These are phyloP conservation scores for Coregonus suidteri DNA, from an alignment of 2,797 vertebrate species.

Conservation along the genomic window DNA sequence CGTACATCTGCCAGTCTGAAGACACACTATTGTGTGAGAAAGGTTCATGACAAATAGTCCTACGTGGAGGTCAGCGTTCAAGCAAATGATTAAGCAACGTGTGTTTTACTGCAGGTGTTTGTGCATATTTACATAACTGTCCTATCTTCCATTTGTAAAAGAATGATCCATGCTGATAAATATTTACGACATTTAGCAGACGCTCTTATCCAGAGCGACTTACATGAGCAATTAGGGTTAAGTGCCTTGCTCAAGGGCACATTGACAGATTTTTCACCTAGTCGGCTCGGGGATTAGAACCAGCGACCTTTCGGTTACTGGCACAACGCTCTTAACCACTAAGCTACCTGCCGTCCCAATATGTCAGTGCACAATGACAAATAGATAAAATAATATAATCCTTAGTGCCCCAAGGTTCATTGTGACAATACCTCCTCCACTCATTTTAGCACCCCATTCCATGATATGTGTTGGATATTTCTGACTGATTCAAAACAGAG, in stretches of 20 bases:
- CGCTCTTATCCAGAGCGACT: too few relatives aligned
- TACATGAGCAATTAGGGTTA: too few relatives aligned
- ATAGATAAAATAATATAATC: conserved; percentile 37
- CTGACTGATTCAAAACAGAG: conserved; percentile 34
- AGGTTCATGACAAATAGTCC: conserved; percentile 1
- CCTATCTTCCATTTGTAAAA: neutral
- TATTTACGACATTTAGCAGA: too few relatives aligned
- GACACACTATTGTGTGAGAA: neutral
- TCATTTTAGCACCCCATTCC: conserved; percentile 5
- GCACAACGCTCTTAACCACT: too few relatives aligned
- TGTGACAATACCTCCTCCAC: conserved; percentile 14
- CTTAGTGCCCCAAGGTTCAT: conserved; percentile 36
- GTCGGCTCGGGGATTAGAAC: too few relatives aligned
- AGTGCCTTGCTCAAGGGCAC: too few relatives aligned
- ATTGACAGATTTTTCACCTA: too few relatives aligned
- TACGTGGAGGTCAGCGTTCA: conserved; percentile 6
- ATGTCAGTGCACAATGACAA: conserved; percentile 33
- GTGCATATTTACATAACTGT: neutral
- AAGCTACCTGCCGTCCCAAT: too few relatives aligned
- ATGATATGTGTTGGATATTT: conserved; percentile 44
- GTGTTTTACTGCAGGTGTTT: neutral
- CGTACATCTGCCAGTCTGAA: neutral
- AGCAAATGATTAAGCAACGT: too few relatives aligned
- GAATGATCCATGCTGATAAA: neutral
- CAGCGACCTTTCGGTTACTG: too few relatives aligned